Evolutionary conservation across 1,140 invertebrate species (phyloP).

Genomic region (Drosophila tani): DNA sequence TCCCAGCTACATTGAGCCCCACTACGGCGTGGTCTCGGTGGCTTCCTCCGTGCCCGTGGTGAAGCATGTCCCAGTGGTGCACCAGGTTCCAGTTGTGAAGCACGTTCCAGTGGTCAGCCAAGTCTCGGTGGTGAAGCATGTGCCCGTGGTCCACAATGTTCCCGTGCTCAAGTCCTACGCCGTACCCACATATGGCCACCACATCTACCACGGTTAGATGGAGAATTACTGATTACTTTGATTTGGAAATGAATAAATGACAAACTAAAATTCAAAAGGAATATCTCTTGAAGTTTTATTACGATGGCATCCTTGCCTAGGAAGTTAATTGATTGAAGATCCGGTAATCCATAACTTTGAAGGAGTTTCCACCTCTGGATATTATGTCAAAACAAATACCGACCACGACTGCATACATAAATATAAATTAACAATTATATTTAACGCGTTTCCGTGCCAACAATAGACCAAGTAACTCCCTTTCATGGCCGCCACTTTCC

Average conservation of each 20-base stretch:
- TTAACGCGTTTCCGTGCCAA: constrained; percentile 5
- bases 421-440: constrained; percentile 18
- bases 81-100: constrained; percentile 26
- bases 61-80: constrained; percentile 33
- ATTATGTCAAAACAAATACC: neutral
- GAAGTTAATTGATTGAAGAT: too few species aligned
- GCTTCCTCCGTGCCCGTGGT: constrained; percentile 38
- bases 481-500: constrained; percentile 18
- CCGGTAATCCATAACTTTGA: neutral
- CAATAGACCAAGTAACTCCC: neutral
- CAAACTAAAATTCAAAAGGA: neutral
- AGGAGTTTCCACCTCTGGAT: too few species aligned
- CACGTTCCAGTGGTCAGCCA: constrained; percentile 40
- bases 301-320: neutral
- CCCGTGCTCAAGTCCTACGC: constrained; percentile 43
- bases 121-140: constrained; percentile 24
- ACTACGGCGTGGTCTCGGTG: constrained; percentile 34
- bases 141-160: constrained; percentile 37
- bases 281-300: neutral
- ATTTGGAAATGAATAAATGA: constrained; percentile 19
- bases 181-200: constrained; percentile 37
- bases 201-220: constrained; percentile 30
- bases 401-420: neutral
- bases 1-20: constrained; percentile 44
- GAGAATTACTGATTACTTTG: neutral